Evolutionary conservation across 1,140 invertebrate species (phyloP), one percentile per base, ranked within the genome.

Genomic region (Drosophila nannoptera): DNA sequence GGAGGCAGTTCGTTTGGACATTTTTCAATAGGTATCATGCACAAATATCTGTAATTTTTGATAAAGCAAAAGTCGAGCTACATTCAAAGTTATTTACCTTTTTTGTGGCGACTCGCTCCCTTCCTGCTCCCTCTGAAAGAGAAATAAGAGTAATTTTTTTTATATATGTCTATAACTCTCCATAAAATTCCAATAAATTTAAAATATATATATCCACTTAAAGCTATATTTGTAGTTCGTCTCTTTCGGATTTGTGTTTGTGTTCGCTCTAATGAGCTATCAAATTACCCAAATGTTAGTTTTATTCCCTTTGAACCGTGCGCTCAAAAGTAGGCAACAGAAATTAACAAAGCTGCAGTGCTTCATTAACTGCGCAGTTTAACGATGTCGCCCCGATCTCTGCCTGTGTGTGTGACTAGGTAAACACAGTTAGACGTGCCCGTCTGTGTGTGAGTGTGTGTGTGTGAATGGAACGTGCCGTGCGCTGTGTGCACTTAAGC

Each of bases 351-450:
- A 67, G 53, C 67, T 59, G 42, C 63, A 59, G 38, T 14, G 55
- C 69, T 73, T 75, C 69, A 75, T 75, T 75, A 75, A 63, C 60
- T 62, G 22, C 54, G 52, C 38, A 46, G 60, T 35, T 22, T 42
- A 5, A 46, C 16, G 42, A 48, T 69, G 43, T 46, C n/a, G 33
- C n/a, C 11, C 22, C 22, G 22, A 2, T 38, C 12, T 29, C 4
- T 38, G 45, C 45, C 33, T 38, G 33, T 53, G 60, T 14, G 7
- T 60, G 38, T 14, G 43, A 22, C 22, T 22, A 22, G 22, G 22
- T 22, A 22, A 22, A 22, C 22, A 22, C 22, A 40, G 29, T 16
- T 11, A 52, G 38, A 42, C 40, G 40, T 42, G 11, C 11, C 22
- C 12, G 29, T 46, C 43, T 52, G 55, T 16, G 36, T 31, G 7